Conservation (phyloP, 2,113 vertebrate genomes). For the Lutjanus erythropterus region DNA sequence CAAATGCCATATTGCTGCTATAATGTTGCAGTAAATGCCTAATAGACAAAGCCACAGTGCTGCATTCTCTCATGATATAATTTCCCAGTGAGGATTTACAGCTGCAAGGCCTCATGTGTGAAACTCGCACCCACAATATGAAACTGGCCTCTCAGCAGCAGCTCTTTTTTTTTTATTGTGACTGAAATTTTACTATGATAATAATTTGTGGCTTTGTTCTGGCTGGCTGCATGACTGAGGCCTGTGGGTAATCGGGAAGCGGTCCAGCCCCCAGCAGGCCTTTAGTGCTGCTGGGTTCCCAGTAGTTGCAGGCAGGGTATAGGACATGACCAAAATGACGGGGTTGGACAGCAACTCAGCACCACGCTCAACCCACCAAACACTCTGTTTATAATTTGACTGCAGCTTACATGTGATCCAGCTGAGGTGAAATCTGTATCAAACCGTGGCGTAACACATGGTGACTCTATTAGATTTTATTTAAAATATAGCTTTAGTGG, state of each 20-base stretch:
- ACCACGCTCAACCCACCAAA: conserved; percentile 67
- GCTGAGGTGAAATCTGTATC: conserved; percentile 30
- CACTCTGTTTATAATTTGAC: conserved; percentile 60
- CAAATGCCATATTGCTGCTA: background rate
- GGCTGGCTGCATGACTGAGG: conserved; percentile 65
- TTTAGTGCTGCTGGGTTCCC: conserved; percentile 56
- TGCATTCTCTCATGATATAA: conserved; percentile 12
- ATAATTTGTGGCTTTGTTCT: conserved; percentile 79
- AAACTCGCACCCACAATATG: conserved; percentile 35
- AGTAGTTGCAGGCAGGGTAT: conserved; percentile 51
- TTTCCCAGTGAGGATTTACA: conserved; percentile 53
- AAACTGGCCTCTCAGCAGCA: conserved; percentile 28
- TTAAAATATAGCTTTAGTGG: background rate
- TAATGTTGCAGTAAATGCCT: conserved; percentile 23
- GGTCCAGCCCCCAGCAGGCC: conserved; percentile 64
- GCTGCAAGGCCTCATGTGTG: conserved; percentile 17
- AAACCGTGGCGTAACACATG: background rate
- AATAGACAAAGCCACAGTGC: conserved; percentile 15
- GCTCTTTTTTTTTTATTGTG: conserved; percentile 39
- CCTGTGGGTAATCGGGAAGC: conserved; percentile 67
- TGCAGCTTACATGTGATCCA: conserved; percentile 40
- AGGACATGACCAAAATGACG: conserved; percentile 83
- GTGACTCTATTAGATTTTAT: background rate
- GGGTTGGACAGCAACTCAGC: conserved; percentile 74
- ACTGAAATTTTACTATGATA: conserved; percentile 67